These are phyloP conservation scores for Eupithecia centaureata DNA, from an alignment of 2,888 invertebrate species.

Conservation along the genomic window DNA sequence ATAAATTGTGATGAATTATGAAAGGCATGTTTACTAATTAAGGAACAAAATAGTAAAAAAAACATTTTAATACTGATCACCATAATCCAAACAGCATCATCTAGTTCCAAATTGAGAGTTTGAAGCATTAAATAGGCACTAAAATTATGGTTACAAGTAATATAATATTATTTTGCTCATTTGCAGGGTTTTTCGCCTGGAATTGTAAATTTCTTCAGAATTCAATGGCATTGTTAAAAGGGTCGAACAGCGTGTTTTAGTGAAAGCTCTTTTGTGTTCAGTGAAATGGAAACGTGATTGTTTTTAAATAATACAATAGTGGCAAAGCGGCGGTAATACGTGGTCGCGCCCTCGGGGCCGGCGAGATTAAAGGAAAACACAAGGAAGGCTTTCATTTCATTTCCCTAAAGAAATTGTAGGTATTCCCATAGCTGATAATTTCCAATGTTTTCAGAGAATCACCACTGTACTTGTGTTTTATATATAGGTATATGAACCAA, in stretches of 20 bases:
- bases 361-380: constrained; percentile 44
- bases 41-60: no score
- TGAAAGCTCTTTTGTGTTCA: background rate
- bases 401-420: constrained; percentile 19
- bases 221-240: background rate
- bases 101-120: no score
- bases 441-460: constrained; percentile 9
- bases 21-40: no score
- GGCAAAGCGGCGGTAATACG: constrained; percentile 2
- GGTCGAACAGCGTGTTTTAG: background rate
- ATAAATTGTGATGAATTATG: no score
- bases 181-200: no score
- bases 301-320: constrained; percentile 1
- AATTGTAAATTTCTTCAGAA: background rate
- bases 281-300: constrained; percentile 2
- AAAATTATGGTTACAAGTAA: background rate
- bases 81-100: no score
- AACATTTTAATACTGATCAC: no score
- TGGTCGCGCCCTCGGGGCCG: background rate
- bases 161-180: background rate
- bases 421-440: constrained; percentile 8
- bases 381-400: constrained; percentile 40
- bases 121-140: background rate
- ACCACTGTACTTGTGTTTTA: background rate
- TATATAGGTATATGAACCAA: background rate